Conservation (phyloP, 1,140 invertebrate species). For the Ips nitidus region DNA sequence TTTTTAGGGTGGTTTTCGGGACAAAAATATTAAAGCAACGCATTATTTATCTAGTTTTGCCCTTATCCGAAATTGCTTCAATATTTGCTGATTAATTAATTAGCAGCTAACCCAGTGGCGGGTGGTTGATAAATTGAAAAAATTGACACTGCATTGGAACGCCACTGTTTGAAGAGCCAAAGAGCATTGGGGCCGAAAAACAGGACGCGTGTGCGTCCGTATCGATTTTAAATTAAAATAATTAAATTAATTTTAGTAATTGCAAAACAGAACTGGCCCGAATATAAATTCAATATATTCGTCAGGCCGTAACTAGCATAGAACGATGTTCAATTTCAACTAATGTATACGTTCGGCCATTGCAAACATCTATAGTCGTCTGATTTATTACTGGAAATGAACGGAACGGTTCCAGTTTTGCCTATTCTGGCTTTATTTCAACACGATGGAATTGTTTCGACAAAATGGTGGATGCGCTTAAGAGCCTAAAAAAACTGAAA, state of each 20-base stretch:
- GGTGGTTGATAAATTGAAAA: no score
- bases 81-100: no score
- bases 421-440: neutral
- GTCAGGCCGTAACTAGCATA: constrained; percentile 10
- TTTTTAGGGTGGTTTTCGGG: no score
- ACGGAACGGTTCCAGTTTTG: neutral
- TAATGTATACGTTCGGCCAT: constrained; percentile 8
- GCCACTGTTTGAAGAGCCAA: neutral
- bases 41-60: no score
- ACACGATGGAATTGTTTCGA: no score
- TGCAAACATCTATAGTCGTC: neutral
- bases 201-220: constrained; percentile 17
- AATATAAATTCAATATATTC: constrained; percentile 23
- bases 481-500: no score
- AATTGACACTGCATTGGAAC: neutral
- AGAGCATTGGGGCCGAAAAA: constrained; percentile 6
- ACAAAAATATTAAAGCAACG: no score
- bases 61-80: no score
- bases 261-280: constrained; percentile 24
- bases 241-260: constrained; percentile 27
- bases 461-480: no score
- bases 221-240: constrained; percentile 28
- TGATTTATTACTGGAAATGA: neutral
- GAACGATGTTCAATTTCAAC: constrained; percentile 21
- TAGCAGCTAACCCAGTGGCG: no score